A percentile compares a stretch with the other conserved stretches of the same genome.
These are phyloP conservation scores for Tinamus guttatus DNA, from an alignment of 2,113 vertebrate genomes.

Conservation along the genomic window DNA sequence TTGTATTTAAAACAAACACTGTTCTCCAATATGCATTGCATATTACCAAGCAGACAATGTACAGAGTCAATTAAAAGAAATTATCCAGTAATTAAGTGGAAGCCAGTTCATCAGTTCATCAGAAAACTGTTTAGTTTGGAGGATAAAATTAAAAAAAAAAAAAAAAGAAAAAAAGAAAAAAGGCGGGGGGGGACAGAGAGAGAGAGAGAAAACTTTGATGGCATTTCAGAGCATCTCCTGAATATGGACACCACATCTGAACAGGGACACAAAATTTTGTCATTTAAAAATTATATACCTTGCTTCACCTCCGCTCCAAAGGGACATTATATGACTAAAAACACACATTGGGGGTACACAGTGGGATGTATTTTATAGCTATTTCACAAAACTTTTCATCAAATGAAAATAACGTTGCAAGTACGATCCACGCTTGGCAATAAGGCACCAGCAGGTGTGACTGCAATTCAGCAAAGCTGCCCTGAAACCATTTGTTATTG, in stretches of 20 bases:
- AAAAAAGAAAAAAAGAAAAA: no score
- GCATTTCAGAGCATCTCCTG: neutral
- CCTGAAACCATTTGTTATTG: neutral
- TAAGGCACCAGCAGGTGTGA: neutral
- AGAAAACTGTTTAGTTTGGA: neutral
- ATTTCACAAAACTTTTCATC: constrained; percentile 23
- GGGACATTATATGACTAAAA: constrained; percentile 11
- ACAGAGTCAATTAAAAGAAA: neutral
- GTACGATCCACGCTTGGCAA: neutral
- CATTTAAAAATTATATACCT: neutral
- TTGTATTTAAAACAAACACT: no score
- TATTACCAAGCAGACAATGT: neutral
- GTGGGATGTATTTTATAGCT: constrained; percentile 11
- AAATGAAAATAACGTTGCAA: neutral
- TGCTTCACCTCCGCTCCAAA: constrained; percentile 10
- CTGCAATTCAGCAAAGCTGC: neutral
- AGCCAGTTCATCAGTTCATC: neutral
- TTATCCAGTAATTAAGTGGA: neutral
- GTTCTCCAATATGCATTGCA: no score
- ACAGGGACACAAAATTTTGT: neutral
- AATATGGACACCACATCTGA: neutral
- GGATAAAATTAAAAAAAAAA: neutral
- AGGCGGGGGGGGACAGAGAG: no score
- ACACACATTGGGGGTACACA: constrained; percentile 13
- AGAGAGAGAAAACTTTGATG: neutral